Evolutionary conservation across 2,888 invertebrate genomes (phyloP), one percentile per base, ranked within the genome.

Genomic region (Maniola hyperantus): DNA sequence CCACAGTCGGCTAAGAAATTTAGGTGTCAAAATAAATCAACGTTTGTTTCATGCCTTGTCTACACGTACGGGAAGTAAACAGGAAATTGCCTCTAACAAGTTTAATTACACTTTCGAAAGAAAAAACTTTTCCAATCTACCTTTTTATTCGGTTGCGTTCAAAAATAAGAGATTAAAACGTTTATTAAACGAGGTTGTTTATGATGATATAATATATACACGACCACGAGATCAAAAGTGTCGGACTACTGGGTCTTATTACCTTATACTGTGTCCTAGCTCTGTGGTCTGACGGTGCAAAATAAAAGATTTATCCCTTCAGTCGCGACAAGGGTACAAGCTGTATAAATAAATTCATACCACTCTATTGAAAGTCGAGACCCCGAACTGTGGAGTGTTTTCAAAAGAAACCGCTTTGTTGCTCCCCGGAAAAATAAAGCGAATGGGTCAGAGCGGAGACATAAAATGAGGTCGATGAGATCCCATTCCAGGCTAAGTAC

Each of bases 61-160:
- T 39, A 42, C 57, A 57, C 57, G 42, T 39, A 61, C 42, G 57
- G 55, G 36, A 77, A 71, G 76, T 76, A 62, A 59, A 69, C 76
- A 79, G 87, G 86, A 89, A 89, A 89, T 88, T 87, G 85, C 87
- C 87, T 88, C 81, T 85, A 89, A 89, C 89, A 89, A 91, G 79
- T 90, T 89, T 89, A 89, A 90, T 89, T 90, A 88, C 87, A 87
- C 78, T 84, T 83, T 79, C 80, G 80, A 81, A 88, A 89, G 88
- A 88, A 89, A 89, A 87, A 90, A 89, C 85, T 90, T 90, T 90
- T 88, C 88, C 89, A 90, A 90, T 89, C 87, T 88, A 83, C 88
- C 84, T 86, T 88, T 89, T 85, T 88, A 82, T 85, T 84, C 83
- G 80, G 79, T 75, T 77, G 78, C 79, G 83, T 83, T 84, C 84